Percentiles rank a stretch among this genome's conserved stretches.
These are phyloP conservation scores for Ceratina japonica DNA, from an alignment of 1,140 invertebrate genomes.

Conservation along the genomic window DNA sequence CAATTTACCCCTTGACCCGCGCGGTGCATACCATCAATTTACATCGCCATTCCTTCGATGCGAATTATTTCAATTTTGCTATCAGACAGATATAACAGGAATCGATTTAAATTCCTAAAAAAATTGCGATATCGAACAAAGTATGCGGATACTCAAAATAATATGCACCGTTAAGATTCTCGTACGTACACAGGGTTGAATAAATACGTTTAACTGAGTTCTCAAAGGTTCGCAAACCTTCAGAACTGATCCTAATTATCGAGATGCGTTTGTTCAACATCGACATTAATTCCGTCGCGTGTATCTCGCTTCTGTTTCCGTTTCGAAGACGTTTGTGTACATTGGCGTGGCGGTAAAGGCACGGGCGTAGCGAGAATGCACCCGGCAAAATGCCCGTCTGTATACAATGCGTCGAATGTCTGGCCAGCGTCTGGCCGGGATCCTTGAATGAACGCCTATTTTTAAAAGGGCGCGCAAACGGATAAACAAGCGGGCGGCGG, in stretches of 20 bases:
- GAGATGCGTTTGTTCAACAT: not conserved
- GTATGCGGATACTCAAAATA: not conserved
- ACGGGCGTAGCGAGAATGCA: constrained; percentile 10
- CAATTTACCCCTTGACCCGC: not conserved
- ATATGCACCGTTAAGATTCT: no score
- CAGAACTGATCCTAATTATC: not conserved
- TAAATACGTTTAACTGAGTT: no score
- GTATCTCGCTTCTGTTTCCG: constrained; percentile 30
- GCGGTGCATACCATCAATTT: no score
- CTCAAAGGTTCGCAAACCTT: no score
- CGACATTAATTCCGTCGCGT: constrained; percentile 19
- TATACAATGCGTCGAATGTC: constrained; percentile 67
- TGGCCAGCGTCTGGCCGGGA: constrained; percentile 68
- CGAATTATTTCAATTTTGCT: not conserved
- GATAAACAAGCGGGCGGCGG: constrained; percentile 55
- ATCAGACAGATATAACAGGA: not conserved
- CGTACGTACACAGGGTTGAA: no score
- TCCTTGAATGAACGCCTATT: constrained; percentile 74
- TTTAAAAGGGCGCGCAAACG: constrained; percentile 68
- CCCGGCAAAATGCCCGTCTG: constrained; percentile 60
- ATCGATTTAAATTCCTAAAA: not conserved
- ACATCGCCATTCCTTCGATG: not conserved
- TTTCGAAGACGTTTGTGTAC: constrained; percentile 9
- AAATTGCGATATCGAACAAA: no score
- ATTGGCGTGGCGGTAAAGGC: constrained; percentile 12